A percentile compares a stretch with the other conserved stretches of the same genome.
Evolutionary conservation across 2,113 vertebrate genomes (phyloP).

Genomic region (Thermophis baileyi): DNA sequence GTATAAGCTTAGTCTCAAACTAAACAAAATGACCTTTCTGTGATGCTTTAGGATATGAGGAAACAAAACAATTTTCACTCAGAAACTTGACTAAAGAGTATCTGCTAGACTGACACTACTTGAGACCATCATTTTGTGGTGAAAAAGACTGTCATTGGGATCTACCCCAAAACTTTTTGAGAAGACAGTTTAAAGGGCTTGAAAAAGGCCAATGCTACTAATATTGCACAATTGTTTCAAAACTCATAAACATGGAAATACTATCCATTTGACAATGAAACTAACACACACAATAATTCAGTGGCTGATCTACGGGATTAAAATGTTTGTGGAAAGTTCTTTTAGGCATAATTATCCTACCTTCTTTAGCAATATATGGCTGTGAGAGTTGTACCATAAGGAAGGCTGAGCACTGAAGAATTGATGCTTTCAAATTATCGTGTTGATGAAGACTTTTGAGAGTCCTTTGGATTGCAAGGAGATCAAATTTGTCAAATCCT

Average conservation of each 20-base stretch:
- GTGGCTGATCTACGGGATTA: not conserved
- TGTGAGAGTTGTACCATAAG: not conserved
- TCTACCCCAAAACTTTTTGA: not conserved
- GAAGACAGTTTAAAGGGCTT: not conserved
- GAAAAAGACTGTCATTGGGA: not conserved
- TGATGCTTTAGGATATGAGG: not conserved
- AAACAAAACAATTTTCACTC: not conserved
- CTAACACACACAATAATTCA: not conserved
- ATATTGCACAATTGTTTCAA: not conserved
- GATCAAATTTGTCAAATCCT: not conserved
- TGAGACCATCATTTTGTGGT: not conserved
- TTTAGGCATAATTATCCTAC: not conserved
- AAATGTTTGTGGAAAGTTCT: not conserved
- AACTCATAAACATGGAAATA: not conserved
- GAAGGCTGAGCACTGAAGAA: not conserved
- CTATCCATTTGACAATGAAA: not conserved
- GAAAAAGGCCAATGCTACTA: not conserved
- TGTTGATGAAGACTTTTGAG: not conserved
- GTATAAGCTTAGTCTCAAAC: not conserved
- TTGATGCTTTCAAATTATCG: not conserved
- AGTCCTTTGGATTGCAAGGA: not conserved
- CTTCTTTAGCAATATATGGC: not conserved
- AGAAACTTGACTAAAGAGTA: not conserved
- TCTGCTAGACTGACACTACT: not conserved
- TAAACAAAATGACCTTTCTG: not conserved